Base-by-base conservation (phyloP, 2,888 invertebrate species). In the Encarsia formosa region DNA sequence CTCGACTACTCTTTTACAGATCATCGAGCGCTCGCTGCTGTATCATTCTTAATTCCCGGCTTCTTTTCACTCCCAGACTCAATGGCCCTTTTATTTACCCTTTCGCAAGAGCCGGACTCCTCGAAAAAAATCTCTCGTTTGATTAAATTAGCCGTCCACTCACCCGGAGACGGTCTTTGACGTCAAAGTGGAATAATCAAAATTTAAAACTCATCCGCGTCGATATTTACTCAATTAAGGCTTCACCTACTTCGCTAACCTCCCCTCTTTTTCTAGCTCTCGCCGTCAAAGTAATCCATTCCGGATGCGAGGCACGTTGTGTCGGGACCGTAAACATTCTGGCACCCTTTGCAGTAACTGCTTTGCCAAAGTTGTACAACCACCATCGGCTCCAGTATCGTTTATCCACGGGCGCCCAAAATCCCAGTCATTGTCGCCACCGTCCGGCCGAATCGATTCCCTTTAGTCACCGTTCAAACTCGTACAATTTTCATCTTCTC, bases 11-110 rank as follows among this genome's bases (percentile, higher is more conserved):
- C 5, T 2, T 18, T 34, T 8, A 11, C 5, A 26, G 15, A 2
- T 18, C 34, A 5, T 8, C 15, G 18, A 34, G 34, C 34, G 31
- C 34, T 9, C 3, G 32, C 11, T 13, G 32, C n/a, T 32, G 59
- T 62, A 59, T 66, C 63, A 63, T 53, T 57, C 59, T 56, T 49
- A 54, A 47, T 52, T 45, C 46, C 52, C 47, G 42, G 45, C 31
- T 32, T 48, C 42, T 49, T 37, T 31, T 49, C n/a, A n/a, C n/a
- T n/a, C n/a, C 49, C 13, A 20, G 16, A 19, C 32, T 16, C 35
- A 19, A 18, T 18, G 19, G 23, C 11, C 37, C 41, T 31, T 31
- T 26, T 45, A 20, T 32, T 32, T 49, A 35, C 40, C 35, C 41
- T 26, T n/a, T 16, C 32, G 23, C 43, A 19, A 37, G 31, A 26